Base-by-base conservation (phyloP, 1,140 invertebrate genomes). In the Lepidotrigona ventralis region DNA sequence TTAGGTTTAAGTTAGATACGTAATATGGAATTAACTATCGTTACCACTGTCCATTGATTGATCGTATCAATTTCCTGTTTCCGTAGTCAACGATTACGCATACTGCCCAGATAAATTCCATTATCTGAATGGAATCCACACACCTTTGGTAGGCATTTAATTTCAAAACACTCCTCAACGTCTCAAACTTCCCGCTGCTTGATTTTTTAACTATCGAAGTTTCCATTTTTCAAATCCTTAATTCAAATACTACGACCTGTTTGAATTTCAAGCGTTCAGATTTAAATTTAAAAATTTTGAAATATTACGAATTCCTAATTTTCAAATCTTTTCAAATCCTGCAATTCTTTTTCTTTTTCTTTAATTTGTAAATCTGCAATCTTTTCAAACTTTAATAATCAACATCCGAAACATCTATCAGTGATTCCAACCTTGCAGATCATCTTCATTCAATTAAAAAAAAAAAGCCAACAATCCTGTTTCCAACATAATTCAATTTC, bases 11-110 rank as follows among this genome's bases (percentile, higher is more conserved):
- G 33, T 33, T 33, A 33, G 33, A 33, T 3, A 33, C 17, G 56
- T 46, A 51, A 14, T 46, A 46, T 26, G 8, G 4, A 68, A 21
- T 58, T 79, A 33, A 66, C 6, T 26, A 53, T 56, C 56, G 70
- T 63, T 69, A 23, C 17, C 19, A 60, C 6, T 64, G 58, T 70
- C 73, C 58, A 63, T 71, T 66, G 66, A 60, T 69, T 12, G 46
- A 60, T 70, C 66, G 46, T 83, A 80, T 80, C 58, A 77, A 84
- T 87, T 87, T 87, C 76, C 86, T 86, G 85, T 80, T 87, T 87
- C 66, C 72, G n/a, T 53, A 12, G 6, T 26, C 15, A 14, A 39
- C n/a, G 39, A 51, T 82, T 78, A 77, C 66, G 54, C n/a, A 23
- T 23, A 21, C 33, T 15, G 6, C 23, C 3, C 8, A 19, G 29